Evolutionary conservation across 1,140 invertebrate genomes (phyloP).

Genomic region (Drosophila lacteicornis): DNA sequence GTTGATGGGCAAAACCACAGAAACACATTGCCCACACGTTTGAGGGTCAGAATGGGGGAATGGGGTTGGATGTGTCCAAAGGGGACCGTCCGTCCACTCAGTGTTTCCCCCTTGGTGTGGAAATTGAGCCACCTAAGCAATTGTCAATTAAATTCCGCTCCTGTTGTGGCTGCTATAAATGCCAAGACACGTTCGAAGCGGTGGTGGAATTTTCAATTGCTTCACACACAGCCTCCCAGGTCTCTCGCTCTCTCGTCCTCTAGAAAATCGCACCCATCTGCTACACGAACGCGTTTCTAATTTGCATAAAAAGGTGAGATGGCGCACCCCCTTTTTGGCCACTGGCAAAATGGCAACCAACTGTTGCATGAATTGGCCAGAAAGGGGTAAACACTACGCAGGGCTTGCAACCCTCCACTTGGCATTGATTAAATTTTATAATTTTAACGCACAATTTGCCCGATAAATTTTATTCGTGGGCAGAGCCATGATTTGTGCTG

Average conservation of each 20-base stretch:
- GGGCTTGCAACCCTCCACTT: constrained; percentile 42
- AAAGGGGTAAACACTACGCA: constrained; percentile 5
- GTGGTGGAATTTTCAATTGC: constrained; percentile 42
- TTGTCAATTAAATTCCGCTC: constrained; percentile 67
- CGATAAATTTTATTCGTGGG: constrained; percentile 21
- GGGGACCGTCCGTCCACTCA: constrained; percentile 10
- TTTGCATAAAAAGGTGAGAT: constrained; percentile 70
- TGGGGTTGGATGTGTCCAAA: constrained; percentile 1
- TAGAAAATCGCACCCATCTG: neutral
- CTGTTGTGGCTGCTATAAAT: constrained; percentile 32
- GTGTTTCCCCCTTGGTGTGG: neutral
- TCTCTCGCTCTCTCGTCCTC: too few species aligned
- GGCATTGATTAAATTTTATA: constrained; percentile 72
- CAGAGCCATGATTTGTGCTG: constrained; percentile 23
- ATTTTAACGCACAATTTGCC: constrained; percentile 73
- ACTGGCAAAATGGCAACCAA: constrained; percentile 37
- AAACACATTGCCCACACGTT: constrained; percentile 34
- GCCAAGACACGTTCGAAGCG: constrained; percentile 49
- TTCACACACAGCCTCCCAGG: constrained; percentile 8
- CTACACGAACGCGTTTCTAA: constrained; percentile 40
- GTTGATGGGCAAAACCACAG: constrained; percentile 38
- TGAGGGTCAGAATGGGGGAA: neutral
- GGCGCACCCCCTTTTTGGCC: constrained; percentile 19
- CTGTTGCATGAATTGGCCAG: constrained; percentile 46
- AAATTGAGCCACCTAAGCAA: constrained; percentile 60